Evolutionary conservation across 2,888 invertebrate genomes (phyloP).

Genomic region (Nycteola revayana): DNA sequence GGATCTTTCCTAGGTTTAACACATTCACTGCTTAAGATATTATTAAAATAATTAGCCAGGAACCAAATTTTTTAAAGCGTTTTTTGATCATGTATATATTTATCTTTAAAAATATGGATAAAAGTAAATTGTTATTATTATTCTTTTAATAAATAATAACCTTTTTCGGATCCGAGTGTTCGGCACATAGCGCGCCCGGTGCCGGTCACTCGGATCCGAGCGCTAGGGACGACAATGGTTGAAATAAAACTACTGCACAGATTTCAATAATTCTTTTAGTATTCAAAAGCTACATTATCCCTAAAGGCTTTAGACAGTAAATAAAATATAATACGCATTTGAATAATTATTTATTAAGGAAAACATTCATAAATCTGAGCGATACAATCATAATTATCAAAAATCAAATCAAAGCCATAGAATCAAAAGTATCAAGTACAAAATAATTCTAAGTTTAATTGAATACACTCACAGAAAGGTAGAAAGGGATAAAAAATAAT

Average conservation of each 20-base stretch:
- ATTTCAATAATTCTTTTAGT: slow-evolving; percentile 4
- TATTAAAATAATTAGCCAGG: slow-evolving; percentile 7
- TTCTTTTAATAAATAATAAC: slow-evolving; percentile 5
- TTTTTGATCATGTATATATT: slow-evolving; percentile 7
- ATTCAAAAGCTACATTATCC: slow-evolving; percentile 4
- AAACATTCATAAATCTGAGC: slow-evolving; percentile 9
- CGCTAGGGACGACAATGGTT: slow-evolving; percentile 6
- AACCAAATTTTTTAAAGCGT: slow-evolving; percentile 7
- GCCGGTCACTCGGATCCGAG: slow-evolving; percentile 10
- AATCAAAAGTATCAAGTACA: slow-evolving; percentile 1
- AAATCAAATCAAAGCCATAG: slow-evolving; percentile 6
- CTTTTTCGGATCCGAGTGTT: slow-evolving; percentile 10
- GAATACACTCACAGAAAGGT: slow-evolving; percentile 5
- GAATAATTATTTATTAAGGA: slow-evolving; percentile 14
- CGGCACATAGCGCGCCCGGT: slow-evolving; percentile 8
- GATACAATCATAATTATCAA: slow-evolving; percentile 7
- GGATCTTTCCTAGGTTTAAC: too few relatives aligned
- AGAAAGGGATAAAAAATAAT: slow-evolving; percentile 5
- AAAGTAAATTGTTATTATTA: slow-evolving; percentile 9
- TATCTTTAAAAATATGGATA: slow-evolving; percentile 7
- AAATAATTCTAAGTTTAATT: slow-evolving; percentile 10
- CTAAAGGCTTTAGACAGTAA: slow-evolving; percentile 5
- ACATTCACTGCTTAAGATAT: slow-evolving; percentile 6
- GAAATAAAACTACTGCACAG: slow-evolving; percentile 4
- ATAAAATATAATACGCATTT: slow-evolving; percentile 9